Evolutionary conservation across 2,888 invertebrate species (phyloP).

Genomic region (Protonemura montana): DNA sequence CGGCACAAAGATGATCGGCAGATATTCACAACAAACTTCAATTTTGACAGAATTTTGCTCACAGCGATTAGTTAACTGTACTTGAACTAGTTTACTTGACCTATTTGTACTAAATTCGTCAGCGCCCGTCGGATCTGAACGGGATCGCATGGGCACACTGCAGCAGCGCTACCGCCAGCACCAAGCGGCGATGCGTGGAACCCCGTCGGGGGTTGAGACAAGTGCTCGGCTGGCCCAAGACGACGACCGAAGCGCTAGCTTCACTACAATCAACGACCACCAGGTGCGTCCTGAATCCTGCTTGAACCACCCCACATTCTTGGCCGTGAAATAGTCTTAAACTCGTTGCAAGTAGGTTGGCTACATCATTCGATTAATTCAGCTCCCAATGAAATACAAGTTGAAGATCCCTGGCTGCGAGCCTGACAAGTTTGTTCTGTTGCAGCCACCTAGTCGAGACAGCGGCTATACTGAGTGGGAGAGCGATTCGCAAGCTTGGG

Average conservation of each 20-base stretch:
- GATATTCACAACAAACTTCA: too few relatives aligned
- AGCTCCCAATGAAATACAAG: too few relatives aligned
- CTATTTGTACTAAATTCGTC: background rate
- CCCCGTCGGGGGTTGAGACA: slow-evolving; percentile 40
- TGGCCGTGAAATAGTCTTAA: too few relatives aligned
- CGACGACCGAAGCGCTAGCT: slow-evolving; percentile 21
- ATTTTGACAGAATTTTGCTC: too few relatives aligned
- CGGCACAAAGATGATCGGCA: too few relatives aligned
- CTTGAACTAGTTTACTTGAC: too few relatives aligned
- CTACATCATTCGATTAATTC: too few relatives aligned
- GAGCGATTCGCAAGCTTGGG: slow-evolving; percentile 52
- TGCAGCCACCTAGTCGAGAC: slow-evolving; percentile 58
- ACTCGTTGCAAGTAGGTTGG: too few relatives aligned
- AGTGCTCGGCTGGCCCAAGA: too few relatives aligned
- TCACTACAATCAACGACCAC: slow-evolving; percentile 25
- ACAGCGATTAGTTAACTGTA: too few relatives aligned
- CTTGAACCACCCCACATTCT: too few relatives aligned
- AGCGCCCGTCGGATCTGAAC: background rate
- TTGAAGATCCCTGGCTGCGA: background rate
- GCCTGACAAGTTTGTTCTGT: background rate
- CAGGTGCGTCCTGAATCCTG: background rate
- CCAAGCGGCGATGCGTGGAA: slow-evolving; percentile 62
- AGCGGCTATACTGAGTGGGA: slow-evolving; percentile 62
- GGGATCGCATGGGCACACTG: slow-evolving; percentile 53
- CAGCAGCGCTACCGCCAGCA: slow-evolving; percentile 68